Conservation (phyloP, 2,888 invertebrate genomes). For the Leucoma salicis region DNA sequence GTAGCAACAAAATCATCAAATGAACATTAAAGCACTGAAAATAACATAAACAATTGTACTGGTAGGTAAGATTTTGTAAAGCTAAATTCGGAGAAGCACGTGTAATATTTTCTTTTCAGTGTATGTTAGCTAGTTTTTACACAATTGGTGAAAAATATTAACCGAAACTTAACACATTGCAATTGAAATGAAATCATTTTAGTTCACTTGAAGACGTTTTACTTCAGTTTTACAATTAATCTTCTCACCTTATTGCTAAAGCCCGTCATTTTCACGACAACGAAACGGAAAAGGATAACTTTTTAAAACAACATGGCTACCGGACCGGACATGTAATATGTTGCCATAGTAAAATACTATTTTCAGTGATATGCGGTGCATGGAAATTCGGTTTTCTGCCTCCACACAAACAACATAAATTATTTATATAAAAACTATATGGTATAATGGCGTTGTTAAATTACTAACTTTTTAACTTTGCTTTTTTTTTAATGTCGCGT, state of each 20-base stretch:
- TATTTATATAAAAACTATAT: too few species aligned
- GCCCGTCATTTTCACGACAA: constrained; percentile 89
- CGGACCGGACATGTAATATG: constrained; percentile 47
- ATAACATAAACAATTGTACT: neutral
- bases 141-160: constrained; percentile 2
- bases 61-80: neutral
- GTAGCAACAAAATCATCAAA: neutral
- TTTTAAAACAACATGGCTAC: constrained; percentile 76
- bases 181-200: constrained; percentile 4
- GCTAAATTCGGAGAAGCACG: constrained; percentile 38
- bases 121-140: constrained; percentile 19
- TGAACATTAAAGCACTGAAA: neutral
- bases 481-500: too few species aligned
- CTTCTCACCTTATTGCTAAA: constrained; percentile 89
- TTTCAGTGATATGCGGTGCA: neutral
- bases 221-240: constrained; percentile 39
- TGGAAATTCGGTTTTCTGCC: too few species aligned
- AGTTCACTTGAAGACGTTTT: constrained; percentile 13
- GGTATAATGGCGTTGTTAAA: too few species aligned
- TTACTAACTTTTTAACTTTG: too few species aligned
- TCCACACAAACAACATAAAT: too few species aligned
- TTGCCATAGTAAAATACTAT: constrained; percentile 30
- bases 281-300: constrained; percentile 85
- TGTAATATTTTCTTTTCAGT: constrained; percentile 29
- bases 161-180: neutral